Evolutionary conservation across 2,797 vertebrate species (phyloP), one percentile per base, ranked within the genome.

Genomic region (Darevskia mixta): DNA sequence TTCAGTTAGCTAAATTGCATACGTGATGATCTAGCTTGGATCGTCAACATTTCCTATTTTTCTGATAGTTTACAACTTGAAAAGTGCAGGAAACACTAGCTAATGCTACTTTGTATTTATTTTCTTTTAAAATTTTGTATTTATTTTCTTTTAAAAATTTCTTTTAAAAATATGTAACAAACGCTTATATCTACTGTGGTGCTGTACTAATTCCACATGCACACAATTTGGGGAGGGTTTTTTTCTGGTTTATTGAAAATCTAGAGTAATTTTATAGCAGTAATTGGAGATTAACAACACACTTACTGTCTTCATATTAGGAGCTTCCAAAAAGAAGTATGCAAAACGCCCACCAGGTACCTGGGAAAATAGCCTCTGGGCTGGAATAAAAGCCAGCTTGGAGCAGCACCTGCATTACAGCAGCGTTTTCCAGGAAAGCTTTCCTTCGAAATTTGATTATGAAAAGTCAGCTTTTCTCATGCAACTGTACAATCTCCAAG

Each of bases 291-390:
- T 49, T 49, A 95, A 9, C 77, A 92, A 10, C 90, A 20, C 82
- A 7, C 88, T 90, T 89, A 86, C 75, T 95, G 4, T 95, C 72
- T 89, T 95, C 91, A 3, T 92, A 84, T 89, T 23, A 95, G 66
- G 79, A 95, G 95, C 86, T 80, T 77, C 0, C 90, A 90, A 93
- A 85, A 90, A 29, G 82, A 32, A 84, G 86, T 29, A 32, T 90
- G 41, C 81, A 83, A 41, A 32, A 86, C 88, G 82, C 81, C 92
- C 94, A 72, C 25, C 86, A 73, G 72, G 92, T 67, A 96, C 78
- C 0, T 99, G 98, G 98, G 96, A 98, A 93, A 98, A 98, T 95
- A 96, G 94, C 85, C 88, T 96, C 35, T 99, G 98, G 98, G 49
- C 76, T 25, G 87, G 93, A 76, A 97, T 98, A 32, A 97, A 91